These are phyloP conservation scores for Drepanosiphum platanoidis DNA, from an alignment of 2,888 invertebrate genomes.

Conservation along the genomic window DNA sequence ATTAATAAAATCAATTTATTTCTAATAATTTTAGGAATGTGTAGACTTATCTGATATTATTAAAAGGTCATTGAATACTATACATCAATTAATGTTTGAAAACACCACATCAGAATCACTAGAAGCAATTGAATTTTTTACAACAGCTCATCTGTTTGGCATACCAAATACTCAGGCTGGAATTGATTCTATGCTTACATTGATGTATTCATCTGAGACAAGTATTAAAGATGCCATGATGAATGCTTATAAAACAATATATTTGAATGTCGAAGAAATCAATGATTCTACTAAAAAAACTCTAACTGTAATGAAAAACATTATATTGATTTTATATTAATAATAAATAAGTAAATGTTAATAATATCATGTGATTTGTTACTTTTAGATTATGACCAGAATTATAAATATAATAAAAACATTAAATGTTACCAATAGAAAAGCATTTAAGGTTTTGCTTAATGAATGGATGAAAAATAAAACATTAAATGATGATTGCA, in stretches of 20 bases:
- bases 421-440: constrained; percentile 72
- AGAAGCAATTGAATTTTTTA: constrained; percentile 90
- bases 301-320: constrained; percentile 32
- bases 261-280: constrained; percentile 71
- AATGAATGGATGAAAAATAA: constrained; percentile 73
- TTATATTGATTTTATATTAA: constrained; percentile 55
- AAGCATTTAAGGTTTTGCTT: constrained; percentile 74
- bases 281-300: constrained; percentile 64
- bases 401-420: constrained; percentile 71
- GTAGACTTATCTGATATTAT: constrained; percentile 70
- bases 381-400: constrained; percentile 71
- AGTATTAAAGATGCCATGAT: constrained; percentile 77
- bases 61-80: constrained; percentile 72
- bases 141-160: constrained; percentile 80
- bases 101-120: constrained; percentile 81
- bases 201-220: constrained; percentile 84
- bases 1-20: neutral
- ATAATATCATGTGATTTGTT: constrained; percentile 55
- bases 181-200: constrained; percentile 78
- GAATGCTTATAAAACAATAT: constrained; percentile 80
- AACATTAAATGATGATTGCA: constrained; percentile 71
- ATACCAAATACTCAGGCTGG: constrained; percentile 79
- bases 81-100: constrained; percentile 79
- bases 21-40: constrained; percentile 68
- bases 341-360: neutral